phyloP scores from a whole-genome alignment of 2,113 vertebrate species.

The Xenus cinereus region DNA sequence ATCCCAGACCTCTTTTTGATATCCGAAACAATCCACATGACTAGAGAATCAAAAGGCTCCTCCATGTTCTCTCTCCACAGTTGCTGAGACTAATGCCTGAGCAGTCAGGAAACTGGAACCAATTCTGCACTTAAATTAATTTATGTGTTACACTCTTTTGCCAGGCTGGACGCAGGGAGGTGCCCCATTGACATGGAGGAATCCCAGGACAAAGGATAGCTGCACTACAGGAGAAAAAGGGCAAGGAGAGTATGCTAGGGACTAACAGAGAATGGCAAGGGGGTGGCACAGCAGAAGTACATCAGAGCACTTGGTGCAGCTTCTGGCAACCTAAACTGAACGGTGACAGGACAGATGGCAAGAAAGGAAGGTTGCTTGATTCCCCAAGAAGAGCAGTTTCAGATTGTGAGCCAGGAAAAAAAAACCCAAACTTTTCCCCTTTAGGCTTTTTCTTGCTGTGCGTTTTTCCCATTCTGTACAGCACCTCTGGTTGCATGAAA shows the following conservation, averaged over 20 bases:
- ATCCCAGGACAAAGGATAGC: neutral
- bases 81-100: neutral
- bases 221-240: neutral
- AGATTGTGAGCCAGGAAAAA: neutral
- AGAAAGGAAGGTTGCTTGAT: neutral
- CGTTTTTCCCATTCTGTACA: neutral
- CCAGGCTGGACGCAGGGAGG: neutral
- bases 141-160: neutral
- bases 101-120: neutral
- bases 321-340: neutral
- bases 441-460: neutral
- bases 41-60: neutral
- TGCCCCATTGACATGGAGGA: neutral
- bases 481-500: neutral
- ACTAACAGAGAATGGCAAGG: fast-evolving
- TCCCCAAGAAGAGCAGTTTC: neutral
- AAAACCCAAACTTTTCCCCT: neutral
- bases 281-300: neutral
- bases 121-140: fast-evolving
- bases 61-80: neutral
- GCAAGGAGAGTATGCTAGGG: neutral
- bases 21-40: no score
- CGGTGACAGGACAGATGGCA: fast-evolving
- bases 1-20: fast-evolving
- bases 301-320: neutral